phyloP scores from a whole-genome alignment of 37 sponge, comb jelly and placozoan species.

The Dysidea cf. avara region DNA sequence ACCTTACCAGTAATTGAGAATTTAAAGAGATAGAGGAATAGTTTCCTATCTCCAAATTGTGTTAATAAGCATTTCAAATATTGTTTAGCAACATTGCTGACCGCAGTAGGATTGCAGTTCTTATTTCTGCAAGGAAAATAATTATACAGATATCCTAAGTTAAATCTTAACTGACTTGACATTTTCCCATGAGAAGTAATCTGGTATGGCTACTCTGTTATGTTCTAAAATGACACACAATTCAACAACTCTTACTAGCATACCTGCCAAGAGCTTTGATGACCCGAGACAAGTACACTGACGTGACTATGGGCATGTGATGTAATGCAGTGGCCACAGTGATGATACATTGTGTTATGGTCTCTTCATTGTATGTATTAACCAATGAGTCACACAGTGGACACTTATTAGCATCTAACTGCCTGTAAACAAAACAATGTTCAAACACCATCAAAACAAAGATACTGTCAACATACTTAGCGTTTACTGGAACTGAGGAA shows the following conservation, averaged over 20 bases:
- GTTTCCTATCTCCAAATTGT: conserved; percentile 56
- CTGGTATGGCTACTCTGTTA: conserved; percentile 38
- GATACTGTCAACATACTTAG: too few relatives aligned
- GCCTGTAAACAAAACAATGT: too few relatives aligned
- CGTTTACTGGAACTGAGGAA: too few relatives aligned
- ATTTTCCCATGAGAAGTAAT: conserved; percentile 51
- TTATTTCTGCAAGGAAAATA: not conserved
- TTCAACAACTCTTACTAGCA: not conserved
- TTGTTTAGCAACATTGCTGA: conserved; percentile 45
- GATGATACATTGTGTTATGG: conserved; percentile 28
- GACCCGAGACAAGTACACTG: conserved; percentile 38
- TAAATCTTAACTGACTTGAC: conserved; percentile 1
- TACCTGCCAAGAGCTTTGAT: conserved; percentile 49
- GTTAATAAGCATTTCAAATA: conserved; percentile 44
- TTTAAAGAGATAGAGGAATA: conserved; percentile 65
- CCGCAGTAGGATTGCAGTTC: conserved; percentile 48
- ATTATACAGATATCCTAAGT: too few relatives aligned
- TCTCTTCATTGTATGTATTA: conserved; percentile 43
- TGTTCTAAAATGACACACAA: not conserved
- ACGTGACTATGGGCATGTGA: conserved; percentile 30
- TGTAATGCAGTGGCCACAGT: conserved; percentile 52
- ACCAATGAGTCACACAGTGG: conserved; percentile 19
- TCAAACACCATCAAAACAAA: too few relatives aligned
- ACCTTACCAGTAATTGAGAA: too few relatives aligned
- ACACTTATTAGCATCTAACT: conserved; percentile 10